Percentiles rank a stretch among this genome's conserved stretches.
phyloP scores from a whole-genome alignment of 2,113 vertebrate genomes.

The Oophaga pumilio region DNA sequence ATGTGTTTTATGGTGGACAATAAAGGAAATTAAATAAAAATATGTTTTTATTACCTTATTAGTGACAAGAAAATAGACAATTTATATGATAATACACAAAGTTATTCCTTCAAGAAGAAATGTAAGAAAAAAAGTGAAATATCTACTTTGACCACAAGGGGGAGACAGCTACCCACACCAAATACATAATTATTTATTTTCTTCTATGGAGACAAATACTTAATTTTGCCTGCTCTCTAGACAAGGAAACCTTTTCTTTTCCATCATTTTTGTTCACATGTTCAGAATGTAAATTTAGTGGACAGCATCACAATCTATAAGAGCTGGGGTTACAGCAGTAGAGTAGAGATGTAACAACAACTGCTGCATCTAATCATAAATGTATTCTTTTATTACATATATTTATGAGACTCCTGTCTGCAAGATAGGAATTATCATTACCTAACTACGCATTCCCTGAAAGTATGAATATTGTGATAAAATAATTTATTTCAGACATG shows the following conservation, averaged over 20 bases:
- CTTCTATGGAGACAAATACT: too few relatives aligned
- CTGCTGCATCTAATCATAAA: neutral
- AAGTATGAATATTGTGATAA: neutral
- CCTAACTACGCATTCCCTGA: neutral
- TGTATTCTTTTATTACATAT: neutral
- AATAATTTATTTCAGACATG: neutral
- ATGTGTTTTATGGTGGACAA: neutral
- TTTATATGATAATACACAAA: neutral
- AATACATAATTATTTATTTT: too few relatives aligned
- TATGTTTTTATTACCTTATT: neutral
- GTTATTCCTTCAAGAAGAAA: too few relatives aligned
- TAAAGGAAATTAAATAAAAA: neutral
- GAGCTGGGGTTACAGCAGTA: neutral
- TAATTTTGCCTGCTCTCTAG: neutral
- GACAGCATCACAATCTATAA: neutral
- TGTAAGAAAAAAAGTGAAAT: neutral
- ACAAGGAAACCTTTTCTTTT: neutral
- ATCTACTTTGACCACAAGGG: conserved; percentile 33
- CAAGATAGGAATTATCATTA: neutral
- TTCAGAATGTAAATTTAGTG: neutral
- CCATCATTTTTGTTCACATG: neutral
- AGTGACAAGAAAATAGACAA: neutral
- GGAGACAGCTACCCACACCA: conserved; percentile 7
- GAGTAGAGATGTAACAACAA: neutral
- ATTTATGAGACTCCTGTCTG: neutral